Evolutionary conservation across 1,140 invertebrate species (phyloP).

Genomic region (Ladona fulva): DNA sequence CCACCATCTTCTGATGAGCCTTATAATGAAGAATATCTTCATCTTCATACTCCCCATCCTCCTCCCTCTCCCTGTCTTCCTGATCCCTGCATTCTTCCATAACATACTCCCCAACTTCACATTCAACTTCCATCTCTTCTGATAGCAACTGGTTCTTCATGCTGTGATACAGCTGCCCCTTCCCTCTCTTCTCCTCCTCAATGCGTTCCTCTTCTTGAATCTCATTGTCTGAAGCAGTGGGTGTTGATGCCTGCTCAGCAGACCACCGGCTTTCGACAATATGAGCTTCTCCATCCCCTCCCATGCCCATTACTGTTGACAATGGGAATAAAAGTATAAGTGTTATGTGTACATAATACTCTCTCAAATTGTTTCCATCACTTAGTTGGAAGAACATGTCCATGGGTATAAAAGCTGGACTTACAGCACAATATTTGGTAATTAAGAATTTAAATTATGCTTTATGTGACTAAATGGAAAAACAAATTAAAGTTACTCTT

Average conservation of each 20-base stretch:
- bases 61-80: not conserved
- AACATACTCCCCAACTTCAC: not conserved
- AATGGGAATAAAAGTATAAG: constrained; percentile 5
- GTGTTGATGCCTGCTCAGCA: constrained; percentile 32
- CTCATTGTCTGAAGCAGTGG: constrained; percentile 62
- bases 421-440: constrained; percentile 37
- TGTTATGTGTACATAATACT: constrained; percentile 39
- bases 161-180: not conserved
- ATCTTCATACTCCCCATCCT: not conserved
- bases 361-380: too few relatives aligned
- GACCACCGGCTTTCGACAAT: constrained; percentile 48
- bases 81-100: not conserved
- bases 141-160: not conserved
- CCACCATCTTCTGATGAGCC: constrained; percentile 43
- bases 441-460: too few relatives aligned
- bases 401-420: constrained; percentile 37
- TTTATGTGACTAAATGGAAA: too few relatives aligned
- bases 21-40: not conserved
- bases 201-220: constrained; percentile 48
- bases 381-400: constrained; percentile 55
- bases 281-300: not conserved
- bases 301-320: not conserved
- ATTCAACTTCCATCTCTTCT: not conserved
- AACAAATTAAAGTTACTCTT: too few relatives aligned
- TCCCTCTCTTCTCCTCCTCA: not conserved